Conservation (phyloP, 53 echinoderm and acorn worm species). For the Apostichopus leukothele region DNA sequence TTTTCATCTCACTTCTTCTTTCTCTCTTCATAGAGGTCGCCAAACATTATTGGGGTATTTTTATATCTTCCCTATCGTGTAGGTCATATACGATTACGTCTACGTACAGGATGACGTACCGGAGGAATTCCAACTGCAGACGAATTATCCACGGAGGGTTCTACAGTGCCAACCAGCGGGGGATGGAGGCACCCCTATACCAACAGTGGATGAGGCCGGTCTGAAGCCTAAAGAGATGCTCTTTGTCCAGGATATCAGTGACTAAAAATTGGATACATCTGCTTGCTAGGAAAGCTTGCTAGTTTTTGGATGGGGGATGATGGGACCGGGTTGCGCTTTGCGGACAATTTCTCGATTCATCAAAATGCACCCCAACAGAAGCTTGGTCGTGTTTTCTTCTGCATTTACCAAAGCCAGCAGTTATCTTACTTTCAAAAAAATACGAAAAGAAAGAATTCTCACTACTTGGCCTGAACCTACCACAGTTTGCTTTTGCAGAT, state of each 20-base stretch:
- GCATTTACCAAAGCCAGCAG: too few relatives aligned
- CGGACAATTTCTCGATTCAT: too few relatives aligned
- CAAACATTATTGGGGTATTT: too few relatives aligned
- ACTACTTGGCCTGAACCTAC: too few relatives aligned
- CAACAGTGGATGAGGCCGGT: conserved; percentile 68
- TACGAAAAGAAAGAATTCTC: too few relatives aligned
- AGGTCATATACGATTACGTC: conserved; percentile 94
- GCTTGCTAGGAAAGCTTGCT: neutral
- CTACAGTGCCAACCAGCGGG: conserved; percentile 65
- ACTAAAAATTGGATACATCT: conserved; percentile 25
- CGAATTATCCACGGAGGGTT: conserved; percentile 88
- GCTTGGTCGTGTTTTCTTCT: too few relatives aligned
- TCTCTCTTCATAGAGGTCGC: too few relatives aligned
- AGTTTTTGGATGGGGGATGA: neutral
- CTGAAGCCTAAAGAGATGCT: conserved; percentile 81
- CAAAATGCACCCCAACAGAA: too few relatives aligned
- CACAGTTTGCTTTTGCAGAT: too few relatives aligned
- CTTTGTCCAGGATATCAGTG: conserved; percentile 94
- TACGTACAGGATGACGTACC: conserved; percentile 88
- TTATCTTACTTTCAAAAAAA: too few relatives aligned
- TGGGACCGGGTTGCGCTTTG: too few relatives aligned
- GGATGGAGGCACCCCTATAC: conserved; percentile 51
- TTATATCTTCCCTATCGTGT: neutral
- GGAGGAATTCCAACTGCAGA: conserved; percentile 83
- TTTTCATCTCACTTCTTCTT: too few relatives aligned